Base-by-base conservation (phyloP, 2,888 invertebrate genomes). In the Apoderus coryli region DNA sequence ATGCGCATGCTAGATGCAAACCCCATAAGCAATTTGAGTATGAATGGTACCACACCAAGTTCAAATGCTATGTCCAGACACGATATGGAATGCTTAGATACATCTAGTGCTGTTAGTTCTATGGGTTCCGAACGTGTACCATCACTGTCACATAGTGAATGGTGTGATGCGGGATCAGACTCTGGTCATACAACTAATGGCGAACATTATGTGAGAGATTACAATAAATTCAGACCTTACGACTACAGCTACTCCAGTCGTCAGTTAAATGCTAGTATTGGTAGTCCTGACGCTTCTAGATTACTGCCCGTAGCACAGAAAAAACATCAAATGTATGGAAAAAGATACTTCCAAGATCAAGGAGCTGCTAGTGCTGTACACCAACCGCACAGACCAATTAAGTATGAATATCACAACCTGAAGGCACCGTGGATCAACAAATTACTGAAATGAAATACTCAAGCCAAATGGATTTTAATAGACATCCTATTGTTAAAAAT, bases 321-420 rank as follows among this genome's bases (percentile, higher is more conserved):
- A 62, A 89, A 89, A 55, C 86, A 88, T 52, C 88, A 88, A 47
- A 78, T 89, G 77, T 89, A 84, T 52, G 89, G 86, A 4, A 86
- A 88, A 55, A 61, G 88, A 43, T 82, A 78, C 58, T 76, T 82
- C 48, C 82, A 52, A 48, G 54, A 54, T 34, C 53, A 53, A 41
- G 48, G 49, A 9, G 36, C 42, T 9, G 37, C 41, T 11, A n/a
- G 37, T 26, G 35, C 45, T 27, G 36, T 42, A 16, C 54, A 52
- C 26, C 48, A 47, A 14, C 46, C 53, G 2, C 49, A 53, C 24
- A 44, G 50, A 24, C 57, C 64, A 16, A 56, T 71, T 24, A 74
- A 74, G 51, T 69, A 67, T 41, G 69, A 69, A 46, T 74, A 72
- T 44, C 50, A 43, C 54, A 57, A 41, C 47, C 54, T 34, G 61